phyloP scores from a whole-genome alignment of 2,797 vertebrate genomes.

The Onychomys torridus region DNA sequence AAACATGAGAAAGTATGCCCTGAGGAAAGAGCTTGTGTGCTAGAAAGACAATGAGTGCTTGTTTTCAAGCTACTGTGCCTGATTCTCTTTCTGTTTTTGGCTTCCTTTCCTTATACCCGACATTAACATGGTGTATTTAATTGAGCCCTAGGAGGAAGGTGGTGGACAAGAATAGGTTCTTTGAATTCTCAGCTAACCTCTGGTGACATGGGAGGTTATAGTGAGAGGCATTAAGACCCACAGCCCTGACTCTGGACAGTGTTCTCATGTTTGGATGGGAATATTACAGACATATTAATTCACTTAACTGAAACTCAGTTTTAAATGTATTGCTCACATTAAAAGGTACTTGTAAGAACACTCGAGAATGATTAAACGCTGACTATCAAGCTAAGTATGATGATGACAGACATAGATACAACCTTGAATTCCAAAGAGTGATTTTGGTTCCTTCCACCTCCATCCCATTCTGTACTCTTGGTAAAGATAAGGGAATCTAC shows the following conservation, averaged over 20 bases:
- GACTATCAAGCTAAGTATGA: not conserved
- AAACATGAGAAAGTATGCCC: not conserved
- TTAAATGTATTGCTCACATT: not conserved
- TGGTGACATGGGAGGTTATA: not conserved
- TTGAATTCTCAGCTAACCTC: not conserved
- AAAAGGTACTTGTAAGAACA: not conserved
- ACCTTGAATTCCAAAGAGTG: not conserved
- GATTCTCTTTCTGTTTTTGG: not conserved
- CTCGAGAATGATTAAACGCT: not conserved
- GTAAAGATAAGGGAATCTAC: not conserved
- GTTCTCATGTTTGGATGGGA: not conserved
- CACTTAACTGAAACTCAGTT: not conserved
- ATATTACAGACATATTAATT: not conserved
- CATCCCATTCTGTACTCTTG: not conserved
- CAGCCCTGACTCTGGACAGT: not conserved
- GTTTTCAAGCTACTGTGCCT: not conserved
- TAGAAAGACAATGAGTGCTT: not conserved
- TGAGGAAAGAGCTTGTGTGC: not conserved
- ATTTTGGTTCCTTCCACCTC: not conserved
- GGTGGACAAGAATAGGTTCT: not conserved
- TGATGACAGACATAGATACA: not conserved
- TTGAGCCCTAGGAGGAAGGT: conserved; percentile 1
- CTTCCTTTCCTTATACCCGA: not conserved
- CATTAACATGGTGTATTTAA: not conserved
- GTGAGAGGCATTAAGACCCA: no score